Percentiles rank a stretch among this genome's conserved stretches.
phyloP scores from a whole-genome alignment of 2,113 vertebrate genomes.

The Grus americana region DNA sequence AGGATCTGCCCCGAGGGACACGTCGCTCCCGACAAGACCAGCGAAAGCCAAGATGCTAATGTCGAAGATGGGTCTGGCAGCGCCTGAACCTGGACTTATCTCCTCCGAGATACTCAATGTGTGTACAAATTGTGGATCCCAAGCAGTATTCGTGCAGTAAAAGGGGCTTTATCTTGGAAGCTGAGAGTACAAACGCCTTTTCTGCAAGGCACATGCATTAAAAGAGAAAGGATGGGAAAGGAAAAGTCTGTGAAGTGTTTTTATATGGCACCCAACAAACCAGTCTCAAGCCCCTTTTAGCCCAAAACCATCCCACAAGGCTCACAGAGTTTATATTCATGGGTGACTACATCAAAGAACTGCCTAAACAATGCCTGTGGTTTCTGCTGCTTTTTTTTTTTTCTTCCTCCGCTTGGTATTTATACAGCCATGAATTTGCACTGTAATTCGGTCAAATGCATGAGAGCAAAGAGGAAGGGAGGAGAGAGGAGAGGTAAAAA shows the following conservation, averaged over 20 bases:
- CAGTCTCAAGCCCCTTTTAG: conserved; percentile 15
- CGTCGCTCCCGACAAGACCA: fast-evolving
- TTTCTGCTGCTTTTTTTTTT: neutral
- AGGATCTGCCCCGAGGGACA: neutral
- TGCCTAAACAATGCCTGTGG: conserved; percentile 38
- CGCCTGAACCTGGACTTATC: neutral
- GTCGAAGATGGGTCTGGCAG: neutral
- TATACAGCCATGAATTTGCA: conserved; percentile 8
- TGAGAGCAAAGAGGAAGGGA: conserved; percentile 27
- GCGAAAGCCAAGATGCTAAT: neutral
- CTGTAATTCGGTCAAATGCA: neutral
- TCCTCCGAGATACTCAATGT: neutral
- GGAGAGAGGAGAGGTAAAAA: neutral
- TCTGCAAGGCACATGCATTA: neutral
- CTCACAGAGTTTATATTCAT: conserved; percentile 23
- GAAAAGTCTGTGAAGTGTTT: neutral
- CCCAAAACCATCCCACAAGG: conserved; percentile 41
- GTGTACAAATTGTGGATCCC: neutral
- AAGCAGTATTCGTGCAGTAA: neutral
- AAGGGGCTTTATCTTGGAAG: neutral
- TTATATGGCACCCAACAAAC: conserved; percentile 16
- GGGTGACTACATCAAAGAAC: conserved; percentile 50
- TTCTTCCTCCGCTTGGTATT: neutral
- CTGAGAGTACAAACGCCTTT: neutral
- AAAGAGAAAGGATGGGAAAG: neutral